These are phyloP conservation scores for Phenganax subtilis DNA, from an alignment of 92 coral and sea anemone genomes.

Conservation along the genomic window DNA sequence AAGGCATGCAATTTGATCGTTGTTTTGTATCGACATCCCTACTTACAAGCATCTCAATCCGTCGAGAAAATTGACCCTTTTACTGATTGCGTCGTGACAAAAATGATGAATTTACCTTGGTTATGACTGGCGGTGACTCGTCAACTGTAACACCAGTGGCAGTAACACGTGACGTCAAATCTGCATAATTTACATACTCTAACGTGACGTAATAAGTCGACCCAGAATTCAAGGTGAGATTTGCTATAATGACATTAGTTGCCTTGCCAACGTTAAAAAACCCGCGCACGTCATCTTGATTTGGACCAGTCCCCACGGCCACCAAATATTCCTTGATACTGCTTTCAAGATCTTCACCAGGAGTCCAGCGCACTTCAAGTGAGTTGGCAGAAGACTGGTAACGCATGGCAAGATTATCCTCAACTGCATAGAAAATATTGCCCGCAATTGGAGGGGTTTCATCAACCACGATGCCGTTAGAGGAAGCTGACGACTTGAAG, in stretches of 20 bases:
- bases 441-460: conserved; percentile 67
- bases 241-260: conserved; percentile 46
- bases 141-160: conserved; percentile 29
- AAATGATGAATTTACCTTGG: conserved; percentile 13
- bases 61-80: no score
- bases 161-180: conserved; percentile 29
- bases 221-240: conserved; percentile 62
- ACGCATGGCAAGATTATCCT: conserved; percentile 45
- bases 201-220: conserved; percentile 48
- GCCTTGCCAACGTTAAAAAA: conserved; percentile 59
- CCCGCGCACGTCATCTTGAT: conserved; percentile 57
- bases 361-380: conserved; percentile 61
- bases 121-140: conserved; percentile 10
- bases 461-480: conserved; percentile 79
- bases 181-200: conserved; percentile 26
- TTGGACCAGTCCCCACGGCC: conserved; percentile 80
- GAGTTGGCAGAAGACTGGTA: conserved; percentile 52
- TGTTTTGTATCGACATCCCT: no score
- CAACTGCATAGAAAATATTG: conserved; percentile 54
- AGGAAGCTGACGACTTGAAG: conserved; percentile 56
- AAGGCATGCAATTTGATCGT: neutral
- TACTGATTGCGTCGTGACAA: no score
- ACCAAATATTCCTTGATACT: conserved; percentile 78
- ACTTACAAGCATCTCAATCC: no score
- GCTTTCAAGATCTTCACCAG: conserved; percentile 72